Conservation (phyloP, 37 sponge, comb jelly and placozoan genomes). For the Halisarca cf. caerulea region DNA sequence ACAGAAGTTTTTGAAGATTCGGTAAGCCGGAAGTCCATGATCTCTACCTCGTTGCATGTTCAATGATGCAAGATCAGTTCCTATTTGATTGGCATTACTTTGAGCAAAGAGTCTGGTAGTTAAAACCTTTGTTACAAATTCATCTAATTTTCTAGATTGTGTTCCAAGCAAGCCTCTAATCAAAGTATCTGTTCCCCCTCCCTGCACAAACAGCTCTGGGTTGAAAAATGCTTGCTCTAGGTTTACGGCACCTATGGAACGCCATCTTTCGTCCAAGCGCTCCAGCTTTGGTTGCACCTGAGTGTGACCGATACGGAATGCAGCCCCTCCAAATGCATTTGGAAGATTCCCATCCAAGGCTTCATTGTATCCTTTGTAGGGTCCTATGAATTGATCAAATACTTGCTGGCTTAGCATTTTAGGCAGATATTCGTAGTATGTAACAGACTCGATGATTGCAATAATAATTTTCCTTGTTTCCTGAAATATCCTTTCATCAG, state of each 20-base stretch:
- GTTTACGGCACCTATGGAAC: not conserved
- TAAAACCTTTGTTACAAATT: constrained; percentile 32
- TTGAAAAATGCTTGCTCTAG: constrained; percentile 59
- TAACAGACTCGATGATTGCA: constrained; percentile 78
- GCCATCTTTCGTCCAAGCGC: constrained; percentile 54
- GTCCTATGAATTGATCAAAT: constrained; percentile 51
- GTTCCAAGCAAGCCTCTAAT: constrained; percentile 53
- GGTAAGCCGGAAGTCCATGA: constrained; percentile 55
- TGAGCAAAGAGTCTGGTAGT: constrained; percentile 44
- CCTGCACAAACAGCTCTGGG: constrained; percentile 18
- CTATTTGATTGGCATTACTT: constrained; percentile 1
- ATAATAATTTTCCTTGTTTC: constrained; percentile 88
- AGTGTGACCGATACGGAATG: constrained; percentile 89
- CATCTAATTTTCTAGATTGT: constrained; percentile 31
- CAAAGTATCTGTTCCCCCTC: constrained; percentile 50
- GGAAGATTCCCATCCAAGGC: constrained; percentile 62
- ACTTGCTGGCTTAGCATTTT: constrained; percentile 58
- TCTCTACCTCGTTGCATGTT: constrained; percentile 74
- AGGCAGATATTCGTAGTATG: constrained; percentile 87
- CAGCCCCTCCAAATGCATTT: constrained; percentile 84
- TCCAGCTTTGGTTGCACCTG: constrained; percentile 62
- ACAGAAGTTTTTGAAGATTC: not conserved
- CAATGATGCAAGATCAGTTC: constrained; percentile 49
- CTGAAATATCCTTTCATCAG: constrained; percentile 88
- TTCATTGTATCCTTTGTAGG: constrained; percentile 65